Conservation (phyloP, 2,888 invertebrate species). For the Kuschelorhynchus macadamiae region DNA sequence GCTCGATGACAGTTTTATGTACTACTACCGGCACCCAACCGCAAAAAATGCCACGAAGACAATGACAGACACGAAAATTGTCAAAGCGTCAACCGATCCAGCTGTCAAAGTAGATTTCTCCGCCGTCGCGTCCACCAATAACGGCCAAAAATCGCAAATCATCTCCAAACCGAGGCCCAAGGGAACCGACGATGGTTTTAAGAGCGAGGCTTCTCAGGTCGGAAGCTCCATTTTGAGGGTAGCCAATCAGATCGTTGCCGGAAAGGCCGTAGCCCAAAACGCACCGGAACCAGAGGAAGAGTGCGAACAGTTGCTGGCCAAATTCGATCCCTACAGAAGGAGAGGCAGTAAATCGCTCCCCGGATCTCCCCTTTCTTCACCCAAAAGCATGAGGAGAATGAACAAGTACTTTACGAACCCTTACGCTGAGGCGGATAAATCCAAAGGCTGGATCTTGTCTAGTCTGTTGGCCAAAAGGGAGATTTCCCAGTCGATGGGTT, state of each 20-base stretch:
- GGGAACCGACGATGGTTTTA: constrained; percentile 78
- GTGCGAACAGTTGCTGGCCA: constrained; percentile 57
- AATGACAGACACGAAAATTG: constrained; percentile 49
- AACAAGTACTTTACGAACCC: constrained; percentile 77
- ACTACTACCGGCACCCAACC: constrained; percentile 70
- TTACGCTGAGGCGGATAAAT: constrained; percentile 66
- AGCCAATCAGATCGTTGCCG: constrained; percentile 73
- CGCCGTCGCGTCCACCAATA: constrained; percentile 69
- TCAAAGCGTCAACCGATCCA: constrained; percentile 31
- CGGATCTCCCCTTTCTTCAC: constrained; percentile 77
- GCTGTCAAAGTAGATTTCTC: constrained; percentile 68
- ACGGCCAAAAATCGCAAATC: background rate
- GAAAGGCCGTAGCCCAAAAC: constrained; percentile 59
- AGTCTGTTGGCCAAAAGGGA: constrained; percentile 78
- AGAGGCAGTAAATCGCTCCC: constrained; percentile 82
- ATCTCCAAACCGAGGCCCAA: constrained; percentile 38
- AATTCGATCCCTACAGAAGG: constrained; percentile 68
- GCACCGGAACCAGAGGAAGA: constrained; percentile 41
- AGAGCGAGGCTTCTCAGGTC: constrained; percentile 79
- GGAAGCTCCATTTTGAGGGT: constrained; percentile 76
- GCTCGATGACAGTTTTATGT: constrained; percentile 79
- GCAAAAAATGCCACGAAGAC: constrained; percentile 32
- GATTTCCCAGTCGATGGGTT: constrained; percentile 71
- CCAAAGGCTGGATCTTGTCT: constrained; percentile 75
- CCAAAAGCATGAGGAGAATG: constrained; percentile 71